Conservation (phyloP, 2,888 invertebrate species). For the Apeira syringaria region DNA sequence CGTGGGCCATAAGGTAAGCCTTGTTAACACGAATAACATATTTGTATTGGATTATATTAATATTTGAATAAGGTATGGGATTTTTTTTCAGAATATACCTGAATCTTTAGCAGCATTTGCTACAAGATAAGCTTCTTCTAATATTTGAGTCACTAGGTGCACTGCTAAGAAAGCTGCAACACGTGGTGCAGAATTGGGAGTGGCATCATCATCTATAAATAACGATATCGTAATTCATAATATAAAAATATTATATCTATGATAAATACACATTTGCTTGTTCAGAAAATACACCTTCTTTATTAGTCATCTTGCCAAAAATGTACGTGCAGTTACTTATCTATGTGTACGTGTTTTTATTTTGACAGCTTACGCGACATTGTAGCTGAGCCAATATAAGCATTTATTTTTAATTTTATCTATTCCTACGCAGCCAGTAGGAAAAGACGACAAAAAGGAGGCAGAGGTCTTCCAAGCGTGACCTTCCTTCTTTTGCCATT, state of each 20-base stretch:
- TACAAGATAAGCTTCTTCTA: conserved; percentile 68
- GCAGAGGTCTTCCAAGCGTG: no score
- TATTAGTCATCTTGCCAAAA: conserved; percentile 50
- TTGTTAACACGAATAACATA: no score
- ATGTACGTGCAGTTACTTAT: no score
- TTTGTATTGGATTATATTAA: no score
- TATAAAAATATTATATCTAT: no score
- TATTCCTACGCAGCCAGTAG: neutral
- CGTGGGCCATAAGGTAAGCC: no score
- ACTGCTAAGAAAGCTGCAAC: conserved; percentile 56
- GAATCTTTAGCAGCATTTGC: conserved; percentile 59
- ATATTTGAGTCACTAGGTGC: conserved; percentile 63
- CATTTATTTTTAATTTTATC: neutral
- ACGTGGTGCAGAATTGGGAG: conserved; percentile 38
- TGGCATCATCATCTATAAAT: conserved; percentile 35
- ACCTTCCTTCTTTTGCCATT: no score
- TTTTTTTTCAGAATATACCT: no score
- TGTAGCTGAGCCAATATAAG: neutral
- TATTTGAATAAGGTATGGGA: no score
- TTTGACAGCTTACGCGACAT: conserved; percentile 7
- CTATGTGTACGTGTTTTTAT: neutral
- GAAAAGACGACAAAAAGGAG: no score
- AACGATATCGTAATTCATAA: neutral
- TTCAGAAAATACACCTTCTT: conserved; percentile 48
- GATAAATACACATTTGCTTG: no score